A percentile compares a stretch with the other conserved stretches of the same genome.
Conservation (phyloP, 1,140 invertebrate species). For the Zaprionus davidi region DNA sequence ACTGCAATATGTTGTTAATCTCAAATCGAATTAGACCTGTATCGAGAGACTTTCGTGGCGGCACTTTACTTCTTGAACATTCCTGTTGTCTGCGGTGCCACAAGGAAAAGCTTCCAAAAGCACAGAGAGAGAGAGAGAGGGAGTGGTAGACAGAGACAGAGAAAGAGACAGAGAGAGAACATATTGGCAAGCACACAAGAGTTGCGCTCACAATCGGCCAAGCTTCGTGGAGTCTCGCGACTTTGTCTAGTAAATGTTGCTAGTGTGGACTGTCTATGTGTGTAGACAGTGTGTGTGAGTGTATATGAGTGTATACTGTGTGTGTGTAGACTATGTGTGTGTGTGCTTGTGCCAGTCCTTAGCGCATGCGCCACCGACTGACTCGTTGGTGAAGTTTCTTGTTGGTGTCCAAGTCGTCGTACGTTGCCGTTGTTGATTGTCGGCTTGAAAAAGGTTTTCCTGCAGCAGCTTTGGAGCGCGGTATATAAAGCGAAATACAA, state of each 20-base stretch:
- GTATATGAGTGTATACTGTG: slow-evolving; percentile 22
- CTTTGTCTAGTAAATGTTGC: slow-evolving; percentile 21
- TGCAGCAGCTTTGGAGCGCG: slow-evolving; percentile 32
- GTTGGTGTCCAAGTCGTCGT: slow-evolving; percentile 25
- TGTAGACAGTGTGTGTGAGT: not conserved
- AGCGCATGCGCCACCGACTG: slow-evolving; percentile 53
- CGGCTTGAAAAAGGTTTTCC: slow-evolving; percentile 73
- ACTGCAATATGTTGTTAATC: slow-evolving; percentile 9
- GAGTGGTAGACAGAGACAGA: slow-evolving; percentile 48
- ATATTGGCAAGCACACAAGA: slow-evolving; percentile 34
- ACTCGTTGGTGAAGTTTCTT: slow-evolving; percentile 72
- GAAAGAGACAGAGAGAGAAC: slow-evolving; percentile 52
- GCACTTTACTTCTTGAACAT: slow-evolving; percentile 41
- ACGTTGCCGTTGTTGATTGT: slow-evolving; percentile 25
- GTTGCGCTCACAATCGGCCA: slow-evolving; percentile 16
- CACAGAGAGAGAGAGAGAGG: slow-evolving; percentile 65
- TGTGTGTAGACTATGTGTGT: slow-evolving; percentile 10
- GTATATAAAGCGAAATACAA: slow-evolving; percentile 81
- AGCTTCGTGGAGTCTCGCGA: slow-evolving; percentile 16
- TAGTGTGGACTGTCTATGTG: not conserved
- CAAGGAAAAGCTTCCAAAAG: slow-evolving; percentile 64
- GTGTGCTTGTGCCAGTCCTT: slow-evolving; percentile 60
- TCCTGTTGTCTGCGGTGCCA: slow-evolving; percentile 30
- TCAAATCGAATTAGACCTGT: slow-evolving; percentile 6
- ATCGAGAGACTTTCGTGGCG: slow-evolving; percentile 8